Base-by-base conservation (phyloP, 2,888 invertebrate genomes). In the Melinaea menophilus region DNA sequence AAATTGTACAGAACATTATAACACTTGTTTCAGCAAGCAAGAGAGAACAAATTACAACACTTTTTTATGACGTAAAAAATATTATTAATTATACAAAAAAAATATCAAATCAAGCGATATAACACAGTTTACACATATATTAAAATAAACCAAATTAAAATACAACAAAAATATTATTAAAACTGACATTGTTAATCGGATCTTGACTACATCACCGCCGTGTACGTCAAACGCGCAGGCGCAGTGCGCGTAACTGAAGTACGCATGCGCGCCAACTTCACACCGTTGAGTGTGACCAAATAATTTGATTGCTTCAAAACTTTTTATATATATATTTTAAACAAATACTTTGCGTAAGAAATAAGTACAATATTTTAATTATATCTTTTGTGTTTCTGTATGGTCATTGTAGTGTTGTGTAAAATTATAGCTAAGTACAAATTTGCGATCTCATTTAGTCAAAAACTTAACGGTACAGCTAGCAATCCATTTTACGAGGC, bases 181-280 rank as follows among this genome's bases (percentile, higher is more conserved):
- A 86, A 88, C 90, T 82, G 79, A 90, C 90, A 86, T 89, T 90
- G 89, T 89, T 90, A 90, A 90, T 88, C 88, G 90, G 90, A 90
- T 90, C 90, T 88, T 85, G 83, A 90, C 84, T 82, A 81, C 88
- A 81, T 83, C 90, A 90, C 90, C 90, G 90, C 90, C 90, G 89
- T 89, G 80, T 88, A 86, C 89, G 90, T 88, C 88, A 86, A 84
- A 84, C 90, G 89, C 90, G 90, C 90, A 89, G 79, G 89, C 90
- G 90, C 90, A 84, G 83, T 82, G 87, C 88, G 83, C 82, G 81
- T 84, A 81, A 90, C 90, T 90, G 90, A 88, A 85, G 85, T 85
- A 81, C 80, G 81, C 85, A 80, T 80, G 83, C 84, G 86, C 81
- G 77, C 79, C 73, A 85, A 90, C 90, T 90, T 90, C 90, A 85